Percentiles rank a stretch among this genome's conserved stretches.
Conservation (phyloP, 2,797 vertebrate species). For the Emydoidea blandingii region DNA sequence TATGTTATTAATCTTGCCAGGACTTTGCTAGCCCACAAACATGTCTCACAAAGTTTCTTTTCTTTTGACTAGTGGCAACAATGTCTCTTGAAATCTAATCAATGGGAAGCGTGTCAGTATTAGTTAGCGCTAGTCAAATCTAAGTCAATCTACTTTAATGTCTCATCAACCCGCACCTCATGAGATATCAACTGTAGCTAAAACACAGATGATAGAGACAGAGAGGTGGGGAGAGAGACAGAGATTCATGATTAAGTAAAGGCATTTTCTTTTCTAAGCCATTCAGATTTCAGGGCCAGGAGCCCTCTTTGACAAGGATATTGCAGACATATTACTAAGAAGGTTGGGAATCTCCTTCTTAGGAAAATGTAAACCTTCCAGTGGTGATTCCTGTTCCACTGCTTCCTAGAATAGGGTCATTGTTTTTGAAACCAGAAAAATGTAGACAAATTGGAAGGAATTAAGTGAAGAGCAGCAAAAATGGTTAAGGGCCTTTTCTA, state of each 20-base stretch:
- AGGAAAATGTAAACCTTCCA: neutral
- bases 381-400: neutral
- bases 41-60: neutral
- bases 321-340: neutral
- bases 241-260: neutral
- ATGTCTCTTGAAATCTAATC: conserved; percentile 40
- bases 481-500: neutral
- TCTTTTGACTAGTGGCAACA: neutral
- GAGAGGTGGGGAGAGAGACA: neutral
- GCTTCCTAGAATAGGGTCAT: neutral
- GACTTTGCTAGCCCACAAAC: neutral
- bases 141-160: neutral
- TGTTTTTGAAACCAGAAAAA: neutral
- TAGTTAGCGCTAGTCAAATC: conserved; percentile 7
- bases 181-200: conserved; percentile 2
- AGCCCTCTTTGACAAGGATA: neutral
- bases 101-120: conserved; percentile 6
- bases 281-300: neutral
- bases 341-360: neutral
- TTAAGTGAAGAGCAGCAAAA: neutral
- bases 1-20: neutral
- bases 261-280: neutral
- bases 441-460: neutral
- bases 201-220: neutral
- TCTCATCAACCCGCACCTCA: neutral